These are phyloP conservation scores for Sitobion miscanthi DNA, from an alignment of 1,140 invertebrate genomes.

Conservation along the genomic window DNA sequence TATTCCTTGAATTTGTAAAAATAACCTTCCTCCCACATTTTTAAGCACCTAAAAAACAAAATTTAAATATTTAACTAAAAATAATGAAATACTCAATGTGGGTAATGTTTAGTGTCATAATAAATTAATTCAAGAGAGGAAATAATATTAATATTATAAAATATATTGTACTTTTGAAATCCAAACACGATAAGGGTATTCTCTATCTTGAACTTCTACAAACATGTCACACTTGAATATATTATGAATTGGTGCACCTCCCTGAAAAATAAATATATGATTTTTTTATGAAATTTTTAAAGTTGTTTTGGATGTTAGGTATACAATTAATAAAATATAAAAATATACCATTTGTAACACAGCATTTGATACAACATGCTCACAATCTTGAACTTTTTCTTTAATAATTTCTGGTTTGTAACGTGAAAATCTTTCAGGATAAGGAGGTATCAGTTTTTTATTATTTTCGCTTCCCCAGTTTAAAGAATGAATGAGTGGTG, in stretches of 20 bases:
- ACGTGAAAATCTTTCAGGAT: slow-evolving; percentile 15
- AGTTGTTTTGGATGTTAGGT: not conserved
- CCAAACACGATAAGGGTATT: slow-evolving; percentile 50
- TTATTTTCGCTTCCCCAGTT: slow-evolving; percentile 49
- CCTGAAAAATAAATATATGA: slow-evolving; percentile 7
- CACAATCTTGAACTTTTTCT: slow-evolving; percentile 42
- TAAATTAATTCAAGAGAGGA: not conserved
- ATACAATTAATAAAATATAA: not conserved
- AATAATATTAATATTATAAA: not conserved
- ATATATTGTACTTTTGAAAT: slow-evolving; percentile 49
- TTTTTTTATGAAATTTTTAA: not conserved
- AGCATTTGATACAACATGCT: slow-evolving; percentile 2
- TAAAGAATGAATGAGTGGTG: slow-evolving; percentile 36
- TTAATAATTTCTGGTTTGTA: slow-evolving; percentile 2
- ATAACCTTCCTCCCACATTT: slow-evolving; percentile 46
- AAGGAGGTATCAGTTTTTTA: slow-evolving; percentile 28
- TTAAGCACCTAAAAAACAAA: not conserved
- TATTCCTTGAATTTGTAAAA: slow-evolving; percentile 37
- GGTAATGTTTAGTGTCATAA: not conserved
- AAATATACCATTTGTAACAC: slow-evolving; percentile 37
- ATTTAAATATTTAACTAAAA: not conserved
- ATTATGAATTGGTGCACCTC: slow-evolving; percentile 42
- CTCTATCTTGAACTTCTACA: slow-evolving; percentile 52
- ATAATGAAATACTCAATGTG: not conserved
- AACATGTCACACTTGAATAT: slow-evolving; percentile 39